These are phyloP conservation scores for Perccottus glenii DNA, from an alignment of 2,113 vertebrate genomes.

Conservation along the genomic window DNA sequence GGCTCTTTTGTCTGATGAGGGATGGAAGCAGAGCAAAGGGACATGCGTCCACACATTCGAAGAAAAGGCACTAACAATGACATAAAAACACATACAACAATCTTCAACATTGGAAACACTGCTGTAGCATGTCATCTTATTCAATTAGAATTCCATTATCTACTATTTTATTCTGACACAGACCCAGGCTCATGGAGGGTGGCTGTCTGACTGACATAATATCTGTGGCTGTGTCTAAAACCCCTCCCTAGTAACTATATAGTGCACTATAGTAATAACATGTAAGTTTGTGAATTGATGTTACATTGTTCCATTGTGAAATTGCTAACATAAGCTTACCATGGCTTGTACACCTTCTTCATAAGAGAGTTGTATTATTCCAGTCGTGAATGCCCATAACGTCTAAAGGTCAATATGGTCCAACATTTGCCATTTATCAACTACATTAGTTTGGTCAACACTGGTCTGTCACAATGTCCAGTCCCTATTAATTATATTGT, in stretches of 20 bases:
- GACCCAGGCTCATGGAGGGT: too few species aligned
- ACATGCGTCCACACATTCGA: background rate
- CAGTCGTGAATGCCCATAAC: background rate
- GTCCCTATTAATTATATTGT: background rate
- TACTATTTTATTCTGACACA: too few species aligned
- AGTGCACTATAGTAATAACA: too few species aligned
- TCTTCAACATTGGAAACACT: background rate
- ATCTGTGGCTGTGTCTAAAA: too few species aligned
- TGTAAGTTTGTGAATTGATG: too few species aligned
- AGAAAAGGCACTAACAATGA: background rate
- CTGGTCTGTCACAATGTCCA: background rate
- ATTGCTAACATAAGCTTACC: too few species aligned
- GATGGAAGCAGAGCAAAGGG: constrained; percentile 11
- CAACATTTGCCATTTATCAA: background rate
- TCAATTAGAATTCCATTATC: too few species aligned
- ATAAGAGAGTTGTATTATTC: too few species aligned
- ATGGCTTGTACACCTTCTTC: too few species aligned
- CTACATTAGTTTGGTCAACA: background rate
- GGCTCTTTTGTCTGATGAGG: constrained; percentile 23
- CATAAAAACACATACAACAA: background rate
- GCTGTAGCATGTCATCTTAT: background rate
- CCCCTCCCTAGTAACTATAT: too few species aligned
- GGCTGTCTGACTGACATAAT: too few species aligned
- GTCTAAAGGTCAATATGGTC: background rate
- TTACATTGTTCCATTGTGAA: too few species aligned